Base-by-base conservation (phyloP, 2,797 vertebrate species). In the Takifugu rubripes region DNA sequence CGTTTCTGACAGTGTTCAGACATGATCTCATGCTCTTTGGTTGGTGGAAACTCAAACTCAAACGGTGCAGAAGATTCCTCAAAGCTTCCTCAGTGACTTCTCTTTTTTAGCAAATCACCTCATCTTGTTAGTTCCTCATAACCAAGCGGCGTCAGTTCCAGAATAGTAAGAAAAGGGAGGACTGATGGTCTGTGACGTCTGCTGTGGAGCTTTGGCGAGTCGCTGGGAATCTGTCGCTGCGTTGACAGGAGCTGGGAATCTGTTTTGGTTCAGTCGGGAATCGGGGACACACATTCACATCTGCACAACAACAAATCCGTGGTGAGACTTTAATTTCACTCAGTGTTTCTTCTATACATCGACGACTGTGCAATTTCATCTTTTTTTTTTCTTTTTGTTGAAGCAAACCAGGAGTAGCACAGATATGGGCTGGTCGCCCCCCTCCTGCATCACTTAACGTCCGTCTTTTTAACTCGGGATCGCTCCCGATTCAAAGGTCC, bases 211-310 rank as follows among this genome's bases (percentile, higher is more conserved):
- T 62, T 46, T 33, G 16, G 21, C 21, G 21, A 21, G 21, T 21
- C 21, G 21, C 21, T 21, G 21, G 21, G 21, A 21, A 17, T 17
- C 17, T 17, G 17, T 17, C 17, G 44, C 17, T 46, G 43, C 42
- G 43, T 21, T 4, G 8, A 3, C 61, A 65, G 75, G 73, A 75
- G 53, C 66, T 14, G 49, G 61, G 53, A 51, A 66, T 72, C 47
- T 17, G 55, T 78, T 80, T 82, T 78, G 73, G 80, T 87, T 87
- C 82, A 84, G 84, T 89, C 83, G 74, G 62, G 67, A 81, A 49
- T 70, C 25, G 3, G 61, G 68, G 66, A 67, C 54, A 49, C 51
- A 57, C 42, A 1, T 17, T 58, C 59, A 51, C 16, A 25, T 50
- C 26, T 25, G 14, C 43, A 62, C 52, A 69, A 74, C 65, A 58